phyloP scores from a whole-genome alignment of 2,113 vertebrate species.

The Rhynchomys soricoides region DNA sequence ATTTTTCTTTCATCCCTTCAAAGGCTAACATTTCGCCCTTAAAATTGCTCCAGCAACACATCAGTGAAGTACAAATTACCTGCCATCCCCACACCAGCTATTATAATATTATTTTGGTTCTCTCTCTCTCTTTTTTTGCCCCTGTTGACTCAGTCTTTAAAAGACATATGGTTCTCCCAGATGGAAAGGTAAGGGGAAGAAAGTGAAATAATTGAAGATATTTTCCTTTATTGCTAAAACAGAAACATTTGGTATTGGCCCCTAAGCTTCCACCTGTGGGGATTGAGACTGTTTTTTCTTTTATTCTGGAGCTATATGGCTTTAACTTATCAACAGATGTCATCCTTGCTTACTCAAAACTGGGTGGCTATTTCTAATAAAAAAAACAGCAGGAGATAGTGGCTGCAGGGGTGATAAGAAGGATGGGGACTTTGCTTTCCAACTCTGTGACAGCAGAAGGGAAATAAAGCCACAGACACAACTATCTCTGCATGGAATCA shows the following conservation, averaged over 20 bases:
- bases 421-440: conserved; percentile 54
- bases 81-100: conserved; percentile 65
- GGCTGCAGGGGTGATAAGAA: conserved; percentile 44
- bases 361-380: conserved; percentile 27
- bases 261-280: neutral
- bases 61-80: conserved; percentile 74
- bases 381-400: conserved; percentile 64
- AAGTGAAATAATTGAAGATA: conserved; percentile 58
- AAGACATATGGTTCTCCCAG: conserved; percentile 51
- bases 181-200: neutral
- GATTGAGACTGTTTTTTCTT: conserved; percentile 21
- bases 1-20: conserved; percentile 75
- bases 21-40: conserved; percentile 72
- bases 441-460: neutral
- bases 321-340: conserved; percentile 62
- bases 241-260: conserved; percentile 59
- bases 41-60: conserved; percentile 76
- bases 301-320: conserved; percentile 12
- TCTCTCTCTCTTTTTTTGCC: neutral
- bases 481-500: neutral
- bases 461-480: neutral
- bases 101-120: conserved; percentile 72
- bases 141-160: conserved; percentile 63
- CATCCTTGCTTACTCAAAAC: conserved; percentile 61
- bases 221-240: neutral